Evolutionary conservation across 2,888 invertebrate genomes (phyloP), one percentile per base, ranked within the genome.

Genomic region (Unio pictorum): DNA sequence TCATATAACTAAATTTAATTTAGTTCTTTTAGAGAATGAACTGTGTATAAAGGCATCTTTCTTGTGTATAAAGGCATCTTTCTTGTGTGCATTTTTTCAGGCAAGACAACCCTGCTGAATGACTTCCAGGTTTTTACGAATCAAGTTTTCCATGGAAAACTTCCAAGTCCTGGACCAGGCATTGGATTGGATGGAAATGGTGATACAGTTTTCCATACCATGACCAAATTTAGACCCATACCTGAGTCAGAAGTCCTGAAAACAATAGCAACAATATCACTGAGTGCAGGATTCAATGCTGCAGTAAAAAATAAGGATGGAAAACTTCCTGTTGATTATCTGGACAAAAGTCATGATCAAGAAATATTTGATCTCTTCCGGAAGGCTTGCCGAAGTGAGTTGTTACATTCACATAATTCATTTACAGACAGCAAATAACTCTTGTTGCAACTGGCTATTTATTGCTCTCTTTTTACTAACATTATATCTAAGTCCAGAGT

Each of bases 321-420:
- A 4, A 71, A 72, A 28, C 68, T 73, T 15, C 74, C 84, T 4
- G 69, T 78, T 18, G 78, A 84, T 8, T 84, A 82, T 66, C 61
- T 79, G 18, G 69, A 72, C n/a, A 66, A 23, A 6, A 45, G n/a
- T 7, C 70, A 72, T 28, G 69, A 70, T 23, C 73, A 72, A 20
- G 55, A 71, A 23, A 62, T 73, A 28, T 74, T 59, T 65, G 73
- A 73, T 56, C n/a, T 72, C n/a, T 75, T 67, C 57, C 72, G 71
- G 55, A 68, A 67, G 64, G 63, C n/a, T 34, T 65, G 20, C 45
- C 64, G 58, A 64, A 6, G 73, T 73, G 65, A 68, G 70, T 69
- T n/a, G n/a, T 58, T 61, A 18, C 6, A 8, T 34, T 26, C 34
- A n/a, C 1, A 58, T 58, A 8, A n/a, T 58, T 26, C 3, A 11